These are phyloP conservation scores for Aurelia sp. DNA, from an alignment of 30 jellyfish, hydroid and myxozoan species.

Conservation along the genomic window DNA sequence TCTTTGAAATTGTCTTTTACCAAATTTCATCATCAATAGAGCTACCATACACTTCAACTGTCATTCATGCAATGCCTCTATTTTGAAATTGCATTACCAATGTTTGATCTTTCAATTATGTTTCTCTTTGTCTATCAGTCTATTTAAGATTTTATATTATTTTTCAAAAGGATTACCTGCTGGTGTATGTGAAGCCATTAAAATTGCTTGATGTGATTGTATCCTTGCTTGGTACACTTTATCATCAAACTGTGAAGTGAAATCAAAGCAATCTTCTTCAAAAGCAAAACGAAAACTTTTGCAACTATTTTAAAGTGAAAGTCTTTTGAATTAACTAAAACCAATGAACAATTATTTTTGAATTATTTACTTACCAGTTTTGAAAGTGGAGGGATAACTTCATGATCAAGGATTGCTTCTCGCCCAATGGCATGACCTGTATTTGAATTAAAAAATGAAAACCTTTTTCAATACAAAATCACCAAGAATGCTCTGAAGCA, in stretches of 20 bases:
- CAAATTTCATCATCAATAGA: too few relatives aligned
- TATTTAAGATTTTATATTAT: too few relatives aligned
- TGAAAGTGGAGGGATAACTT: slow-evolving; percentile 77
- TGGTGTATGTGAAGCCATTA: slow-evolving; percentile 85
- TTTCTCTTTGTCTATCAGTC: too few relatives aligned
- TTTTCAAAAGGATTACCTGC: slow-evolving; percentile 65
- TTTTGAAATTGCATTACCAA: too few relatives aligned
- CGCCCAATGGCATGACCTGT: slow-evolving; percentile 98
- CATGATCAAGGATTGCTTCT: slow-evolving; percentile 81
- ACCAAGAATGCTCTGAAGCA: too few relatives aligned
- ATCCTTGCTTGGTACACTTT: slow-evolving; percentile 78
- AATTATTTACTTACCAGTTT: slow-evolving; percentile 69
- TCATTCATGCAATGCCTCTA: too few relatives aligned
- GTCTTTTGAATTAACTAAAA: too few relatives aligned
- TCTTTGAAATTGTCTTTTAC: too few relatives aligned
- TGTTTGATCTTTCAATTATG: too few relatives aligned
- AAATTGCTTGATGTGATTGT: slow-evolving; percentile 83
- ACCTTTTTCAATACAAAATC: too few relatives aligned
- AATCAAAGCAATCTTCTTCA: neutral
- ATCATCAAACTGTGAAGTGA: slow-evolving; percentile 77
- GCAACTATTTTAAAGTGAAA: too few relatives aligned
- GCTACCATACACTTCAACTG: too few relatives aligned
- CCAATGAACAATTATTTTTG: neutral
- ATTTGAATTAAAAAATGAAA: neutral
- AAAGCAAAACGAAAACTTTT: neutral